Evolutionary conservation across 2,797 vertebrate species (phyloP), one percentile per base, ranked within the genome.

Genomic region (Coluber constrictor): DNA sequence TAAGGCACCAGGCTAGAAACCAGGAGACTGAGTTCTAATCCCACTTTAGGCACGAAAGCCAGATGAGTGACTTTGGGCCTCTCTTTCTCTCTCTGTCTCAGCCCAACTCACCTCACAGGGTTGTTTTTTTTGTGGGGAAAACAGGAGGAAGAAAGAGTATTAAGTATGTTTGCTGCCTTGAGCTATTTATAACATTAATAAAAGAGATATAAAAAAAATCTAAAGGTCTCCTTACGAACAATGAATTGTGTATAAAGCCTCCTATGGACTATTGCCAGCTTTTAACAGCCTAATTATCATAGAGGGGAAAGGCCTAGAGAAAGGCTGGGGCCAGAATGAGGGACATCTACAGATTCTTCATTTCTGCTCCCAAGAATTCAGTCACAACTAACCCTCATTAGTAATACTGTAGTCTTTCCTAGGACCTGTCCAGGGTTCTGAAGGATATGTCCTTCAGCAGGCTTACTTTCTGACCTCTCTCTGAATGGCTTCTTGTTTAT

Each of bases 391-490:
- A 47, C 16, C 60, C 60, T 66, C 10, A 51, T 66, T 20, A 66
- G 47, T 29, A 61, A 27, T 56, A 29, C 11, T 63, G 27, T 10
- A 37, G 37, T 54, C 60, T 90, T 90, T 10, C 60, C 47, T 66
- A 3, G 43, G 89, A 90, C 47, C 89, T 90, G 60, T 90, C 60
- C 89, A 90, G 89, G 43, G 89, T 90, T n/a, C 89, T 90, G 89
- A 90, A 90, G 27, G 89, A 66, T 27, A 5, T n/a, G 27, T 32
- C 20, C 25, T 60, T 51, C 25, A 29, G 37, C 59, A 63, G 23
- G 15, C 43, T 54, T n/a, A 51, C 27, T 89, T 90, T 90, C 60
- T 90, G 89, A 90, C 29, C 27, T 54, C 61, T 20, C 8, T n/a
- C 27, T 66, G 27, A 47, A 89, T 88, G 56, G 87, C 47, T n/a